Conservation (phyloP, 1,140 invertebrate species). For the Philotrypesis tridentata region DNA sequence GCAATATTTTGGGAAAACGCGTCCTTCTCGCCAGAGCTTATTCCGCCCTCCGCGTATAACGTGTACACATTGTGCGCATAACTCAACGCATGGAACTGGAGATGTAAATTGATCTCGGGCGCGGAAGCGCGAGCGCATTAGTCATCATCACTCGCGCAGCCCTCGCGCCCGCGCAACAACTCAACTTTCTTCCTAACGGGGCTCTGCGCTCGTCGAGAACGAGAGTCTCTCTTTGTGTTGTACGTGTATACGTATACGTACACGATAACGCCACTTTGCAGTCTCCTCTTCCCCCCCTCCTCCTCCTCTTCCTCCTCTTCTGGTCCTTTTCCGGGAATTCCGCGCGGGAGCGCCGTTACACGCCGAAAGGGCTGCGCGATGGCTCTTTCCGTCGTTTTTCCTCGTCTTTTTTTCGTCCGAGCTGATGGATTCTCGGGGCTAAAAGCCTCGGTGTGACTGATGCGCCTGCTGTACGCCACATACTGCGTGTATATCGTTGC, state of each 20-base stretch:
- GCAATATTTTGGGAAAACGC: not conserved
- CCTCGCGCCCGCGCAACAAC: not conserved
- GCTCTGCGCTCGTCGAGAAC: not conserved
- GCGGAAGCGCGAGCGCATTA: conserved; percentile 59
- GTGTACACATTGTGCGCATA: not conserved
- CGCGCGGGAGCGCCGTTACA: not conserved
- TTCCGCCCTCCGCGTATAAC: not conserved
- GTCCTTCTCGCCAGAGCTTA: not conserved
- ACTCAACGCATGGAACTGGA: not conserved
- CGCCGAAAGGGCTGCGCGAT: not conserved
- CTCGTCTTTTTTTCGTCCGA: not conserved
- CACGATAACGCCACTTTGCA: conserved; percentile 6
- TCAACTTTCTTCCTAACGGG: conserved; percentile 30
- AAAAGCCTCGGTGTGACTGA: not conserved
- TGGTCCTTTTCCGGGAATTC: not conserved
- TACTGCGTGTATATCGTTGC: no score
- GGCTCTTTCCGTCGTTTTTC: no score
- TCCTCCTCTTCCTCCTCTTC: not conserved
- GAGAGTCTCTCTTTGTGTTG: not conserved
- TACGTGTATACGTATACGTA: no score
- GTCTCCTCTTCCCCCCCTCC: not conserved
- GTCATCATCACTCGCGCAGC: conserved; percentile 61
- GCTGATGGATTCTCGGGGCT: not conserved
- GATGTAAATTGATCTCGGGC: conserved; percentile 60
- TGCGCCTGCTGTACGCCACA: not conserved